Evolutionary conservation across 35 echinoderm and acorn worm genomes (phyloP), one percentile per base, ranked within the genome.

Genomic region (Anneissia japonica): DNA sequence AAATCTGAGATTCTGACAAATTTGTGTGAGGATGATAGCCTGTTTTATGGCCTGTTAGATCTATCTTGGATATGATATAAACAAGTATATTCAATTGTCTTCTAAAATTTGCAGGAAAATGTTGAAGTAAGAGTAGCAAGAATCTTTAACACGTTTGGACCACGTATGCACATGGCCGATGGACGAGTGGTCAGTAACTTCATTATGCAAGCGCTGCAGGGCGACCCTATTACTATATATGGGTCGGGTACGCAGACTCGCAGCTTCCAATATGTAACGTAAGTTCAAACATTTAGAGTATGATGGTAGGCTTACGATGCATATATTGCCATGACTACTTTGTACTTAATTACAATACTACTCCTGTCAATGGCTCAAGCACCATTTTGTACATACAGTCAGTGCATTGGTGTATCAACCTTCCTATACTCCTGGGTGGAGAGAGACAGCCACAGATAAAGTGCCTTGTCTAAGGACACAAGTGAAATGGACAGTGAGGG

Each of bases 161-260:
- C 96, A 23, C 89, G 96, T 28, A 99, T 94, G 92, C 92, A 94
- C 87, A 99, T 99, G 96, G 94, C 94, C 31, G 96, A 99, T 84
- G 96, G 96, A 23, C 86, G 96, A 43, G 96, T 94, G 13, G 96
- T 99, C 46, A 99, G 96, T 85, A 99, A 99, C 79, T 99, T 99
- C 39, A 94, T 99, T 31, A 83, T 99, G 10, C 96, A 99, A 37
- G 74, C 92, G 30, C 74, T 99, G 16, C 93, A 99, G 38, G 86
- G 81, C 39, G 82, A 99, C 84, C 92, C 92, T 32, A 94, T 99
- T 56, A 94, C 96, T 4, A 89, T 94, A 14, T 99, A 84, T 84
- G 96, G 96, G 23, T 43, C 89, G 19, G 96, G 96, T 3, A 88
- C 87, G 36, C 96, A 99, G 76, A 91, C 89, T 3, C 84, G 96